Evolutionary conservation across 2,113 vertebrate genomes (phyloP).

Genomic region (Pseudopodoces humilis): DNA sequence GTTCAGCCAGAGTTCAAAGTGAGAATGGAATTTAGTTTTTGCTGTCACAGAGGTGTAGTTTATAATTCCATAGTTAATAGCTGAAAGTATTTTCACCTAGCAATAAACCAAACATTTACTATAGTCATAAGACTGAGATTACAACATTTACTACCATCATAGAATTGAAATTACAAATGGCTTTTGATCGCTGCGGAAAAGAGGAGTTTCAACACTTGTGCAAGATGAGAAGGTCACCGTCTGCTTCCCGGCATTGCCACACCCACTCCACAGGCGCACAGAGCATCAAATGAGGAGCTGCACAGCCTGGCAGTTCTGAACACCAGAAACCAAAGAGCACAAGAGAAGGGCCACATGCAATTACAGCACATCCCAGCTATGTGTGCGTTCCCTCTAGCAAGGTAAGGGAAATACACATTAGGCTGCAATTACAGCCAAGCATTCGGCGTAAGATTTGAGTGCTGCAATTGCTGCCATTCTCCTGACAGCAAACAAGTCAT

Average conservation of each 20-base stretch:
- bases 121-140: not conserved
- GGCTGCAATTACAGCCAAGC: not conserved
- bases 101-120: conserved; percentile 24
- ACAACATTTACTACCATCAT: not conserved
- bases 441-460: not conserved
- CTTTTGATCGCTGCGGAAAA: not conserved
- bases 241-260: not conserved
- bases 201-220: not conserved
- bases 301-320: not conserved
- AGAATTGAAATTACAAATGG: not conserved
- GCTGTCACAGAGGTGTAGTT: not conserved
- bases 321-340: not conserved
- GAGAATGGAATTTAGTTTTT: not conserved
- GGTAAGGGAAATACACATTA: not conserved
- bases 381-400: not conserved
- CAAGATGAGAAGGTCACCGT: not conserved
- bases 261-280: not conserved
- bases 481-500: not conserved
- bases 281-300: not conserved
- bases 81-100: not conserved
- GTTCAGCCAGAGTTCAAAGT: not conserved
- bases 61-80: not conserved
- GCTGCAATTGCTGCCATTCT: not conserved
- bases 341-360: not conserved
- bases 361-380: not conserved